Evolutionary conservation across 2,888 invertebrate genomes (phyloP).

Genomic region (Drosophila birchii): DNA sequence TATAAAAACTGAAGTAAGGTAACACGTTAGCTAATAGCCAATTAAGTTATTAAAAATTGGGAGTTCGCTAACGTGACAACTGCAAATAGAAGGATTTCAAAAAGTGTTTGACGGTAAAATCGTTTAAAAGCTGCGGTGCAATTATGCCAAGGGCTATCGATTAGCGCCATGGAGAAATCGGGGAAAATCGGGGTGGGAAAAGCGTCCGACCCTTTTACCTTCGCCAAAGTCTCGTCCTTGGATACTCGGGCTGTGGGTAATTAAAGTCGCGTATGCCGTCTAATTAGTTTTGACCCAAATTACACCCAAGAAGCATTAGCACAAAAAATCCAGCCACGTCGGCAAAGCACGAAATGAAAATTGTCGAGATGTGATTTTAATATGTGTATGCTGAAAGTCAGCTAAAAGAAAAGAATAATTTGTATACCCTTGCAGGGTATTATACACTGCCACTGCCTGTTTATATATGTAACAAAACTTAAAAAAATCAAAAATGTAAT

Average conservation of each 20-base stretch:
- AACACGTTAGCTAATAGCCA: constrained; percentile 71
- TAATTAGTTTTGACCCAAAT: constrained; percentile 73
- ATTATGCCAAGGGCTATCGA: constrained; percentile 56
- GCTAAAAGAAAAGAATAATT: no score
- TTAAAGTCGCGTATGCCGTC: constrained; percentile 62
- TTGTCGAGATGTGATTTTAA: constrained; percentile 67
- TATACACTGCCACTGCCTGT: no score
- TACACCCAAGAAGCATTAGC: constrained; percentile 59
- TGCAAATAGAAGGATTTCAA: constrained; percentile 31
- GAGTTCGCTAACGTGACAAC: constrained; percentile 34
- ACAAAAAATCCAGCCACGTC: constrained; percentile 36
- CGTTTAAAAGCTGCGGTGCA: constrained; percentile 38
- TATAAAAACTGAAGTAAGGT: not conserved
- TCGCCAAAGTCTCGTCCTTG: constrained; percentile 8
- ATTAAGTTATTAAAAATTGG: constrained; percentile 69
- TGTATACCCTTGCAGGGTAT: no score
- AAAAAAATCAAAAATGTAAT: no score
- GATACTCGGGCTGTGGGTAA: constrained; percentile 42
- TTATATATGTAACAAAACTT: no score
- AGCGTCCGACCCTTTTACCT: not conserved
- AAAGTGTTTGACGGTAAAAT: constrained; percentile 33
- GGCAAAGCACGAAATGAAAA: constrained; percentile 17
- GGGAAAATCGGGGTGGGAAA: not conserved
- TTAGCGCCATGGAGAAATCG: constrained; percentile 35
- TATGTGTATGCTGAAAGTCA: constrained; percentile 60